Conservation (phyloP, 1,140 invertebrate genomes). For the Macrobrachium nipponense region DNA sequence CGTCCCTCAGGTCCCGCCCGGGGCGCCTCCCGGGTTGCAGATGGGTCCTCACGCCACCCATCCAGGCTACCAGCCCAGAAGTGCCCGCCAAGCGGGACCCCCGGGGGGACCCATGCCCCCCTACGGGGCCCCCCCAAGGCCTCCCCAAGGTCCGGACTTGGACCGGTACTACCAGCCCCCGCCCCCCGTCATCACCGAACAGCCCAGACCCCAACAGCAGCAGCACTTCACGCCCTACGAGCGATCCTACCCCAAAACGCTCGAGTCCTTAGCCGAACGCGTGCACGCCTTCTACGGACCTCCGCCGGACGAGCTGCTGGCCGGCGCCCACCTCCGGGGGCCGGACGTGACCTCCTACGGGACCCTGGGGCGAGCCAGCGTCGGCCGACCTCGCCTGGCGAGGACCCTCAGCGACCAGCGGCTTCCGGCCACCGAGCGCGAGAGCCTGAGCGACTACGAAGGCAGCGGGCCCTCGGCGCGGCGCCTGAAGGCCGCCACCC, state of each 20-base stretch:
- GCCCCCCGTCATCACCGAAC: conserved; percentile 87
- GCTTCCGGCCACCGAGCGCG: conserved; percentile 64
- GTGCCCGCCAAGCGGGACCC: conserved; percentile 34
- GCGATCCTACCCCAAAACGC: conserved; percentile 73
- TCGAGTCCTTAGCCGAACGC: conserved; percentile 90
- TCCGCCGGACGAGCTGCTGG: conserved; percentile 73
- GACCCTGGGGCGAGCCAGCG: conserved; percentile 68
- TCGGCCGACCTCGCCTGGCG: conserved; percentile 69
- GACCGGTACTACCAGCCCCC: conserved; percentile 76
- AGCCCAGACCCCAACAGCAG: conserved; percentile 72
- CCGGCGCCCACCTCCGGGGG: conserved; percentile 82
- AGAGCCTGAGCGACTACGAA: conserved; percentile 64
- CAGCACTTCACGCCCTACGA: conserved; percentile 62
- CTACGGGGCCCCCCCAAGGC: conserved; percentile 40
- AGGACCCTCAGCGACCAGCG: conserved; percentile 67
- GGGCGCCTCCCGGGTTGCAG: conserved; percentile 47
- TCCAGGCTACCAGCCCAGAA: conserved; percentile 61
- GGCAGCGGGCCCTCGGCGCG: conserved; percentile 53
- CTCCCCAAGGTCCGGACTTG: conserved; percentile 62
- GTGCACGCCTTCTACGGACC: conserved; percentile 77
- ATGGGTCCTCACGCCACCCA: conserved; percentile 55
- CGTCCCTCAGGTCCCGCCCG: conserved; percentile 42
- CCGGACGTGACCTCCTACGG: conserved; percentile 63
- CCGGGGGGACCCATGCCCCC: conserved; percentile 34
- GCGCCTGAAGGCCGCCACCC: conserved; percentile 59